Conservation (phyloP, 2,888 invertebrate genomes). For the Heteromyza rotundicornis region DNA sequence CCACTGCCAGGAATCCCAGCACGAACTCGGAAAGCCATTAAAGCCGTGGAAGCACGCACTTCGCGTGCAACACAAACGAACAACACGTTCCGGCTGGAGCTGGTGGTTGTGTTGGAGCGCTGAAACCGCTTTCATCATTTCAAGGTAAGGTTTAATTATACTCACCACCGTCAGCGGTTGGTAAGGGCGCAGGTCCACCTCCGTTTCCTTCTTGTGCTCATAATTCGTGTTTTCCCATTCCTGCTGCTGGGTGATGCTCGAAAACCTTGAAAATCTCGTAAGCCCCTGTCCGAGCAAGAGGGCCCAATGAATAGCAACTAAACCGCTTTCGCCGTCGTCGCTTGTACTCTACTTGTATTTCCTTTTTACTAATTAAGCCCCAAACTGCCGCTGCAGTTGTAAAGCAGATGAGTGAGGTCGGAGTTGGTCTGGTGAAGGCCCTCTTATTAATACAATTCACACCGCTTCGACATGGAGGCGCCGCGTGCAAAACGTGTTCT, state of each 20-base stretch:
- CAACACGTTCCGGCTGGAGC: neutral
- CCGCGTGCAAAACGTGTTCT: neutral
- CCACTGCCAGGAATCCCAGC: neutral
- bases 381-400: neutral
- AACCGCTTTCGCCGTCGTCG: neutral
- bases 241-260: neutral
- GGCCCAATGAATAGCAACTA: neutral
- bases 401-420: neutral
- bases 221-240: neutral
- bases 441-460: constrained; percentile 1
- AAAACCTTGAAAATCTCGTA: neutral
- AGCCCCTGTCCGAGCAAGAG: neutral
- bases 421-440: neutral
- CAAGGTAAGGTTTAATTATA: constrained; percentile 5
- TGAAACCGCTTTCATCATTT: neutral
- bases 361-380: constrained; percentile 5
- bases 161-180: neutral
- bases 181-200: neutral
- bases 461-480: constrained; percentile 2
- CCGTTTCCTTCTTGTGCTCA: too few species aligned
- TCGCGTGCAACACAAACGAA: neutral
- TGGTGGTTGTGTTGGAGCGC: neutral
- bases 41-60: neutral
- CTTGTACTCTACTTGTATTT: neutral
- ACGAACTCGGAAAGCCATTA: neutral